A percentile compares a stretch with the other conserved stretches of the same genome.
phyloP scores from a whole-genome alignment of 2,888 invertebrate genomes.

The Tetrapedia diversipes region DNA sequence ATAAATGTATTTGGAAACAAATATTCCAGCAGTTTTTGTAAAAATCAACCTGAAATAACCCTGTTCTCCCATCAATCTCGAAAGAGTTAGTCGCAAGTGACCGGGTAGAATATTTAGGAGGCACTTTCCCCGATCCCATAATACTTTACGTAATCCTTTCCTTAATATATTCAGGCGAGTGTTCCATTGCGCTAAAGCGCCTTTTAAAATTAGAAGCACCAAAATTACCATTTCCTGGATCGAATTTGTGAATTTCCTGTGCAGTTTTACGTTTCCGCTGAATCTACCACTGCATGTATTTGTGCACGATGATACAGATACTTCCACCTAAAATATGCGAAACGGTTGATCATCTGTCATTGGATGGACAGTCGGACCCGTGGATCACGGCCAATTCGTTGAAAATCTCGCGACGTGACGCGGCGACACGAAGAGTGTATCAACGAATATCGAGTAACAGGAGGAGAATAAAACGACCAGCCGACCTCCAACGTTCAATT shows the following conservation, averaged over 20 bases:
- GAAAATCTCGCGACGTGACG: slow-evolving; percentile 1
- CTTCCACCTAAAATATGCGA: neutral
- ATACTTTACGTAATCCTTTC: slow-evolving; percentile 4
- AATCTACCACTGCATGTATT: neutral
- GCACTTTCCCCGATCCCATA: neutral
- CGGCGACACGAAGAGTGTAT: slow-evolving; percentile 31
- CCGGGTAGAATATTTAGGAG: neutral
- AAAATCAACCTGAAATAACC: no score
- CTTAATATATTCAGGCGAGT: neutral
- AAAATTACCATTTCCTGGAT: neutral
- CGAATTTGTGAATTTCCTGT: neutral
- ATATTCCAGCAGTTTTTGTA: no score
- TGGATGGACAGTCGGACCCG: neutral
- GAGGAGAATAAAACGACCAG: slow-evolving; percentile 15
- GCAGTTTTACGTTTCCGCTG: neutral
- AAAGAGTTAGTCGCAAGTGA: no score
- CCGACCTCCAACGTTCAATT: slow-evolving; percentile 22
- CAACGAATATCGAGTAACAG: slow-evolving; percentile 13
- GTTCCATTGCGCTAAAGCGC: neutral
- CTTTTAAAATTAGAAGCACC: slow-evolving; percentile 6
- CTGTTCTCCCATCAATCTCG: no score
- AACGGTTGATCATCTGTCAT: slow-evolving; percentile 10
- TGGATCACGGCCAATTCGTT: neutral
- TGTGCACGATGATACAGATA: no score
- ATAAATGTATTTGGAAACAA: no score